Evolutionary conservation across 2,888 invertebrate species (phyloP), one percentile per base, ranked within the genome.

Genomic region (Agriopis leucophaearia): DNA sequence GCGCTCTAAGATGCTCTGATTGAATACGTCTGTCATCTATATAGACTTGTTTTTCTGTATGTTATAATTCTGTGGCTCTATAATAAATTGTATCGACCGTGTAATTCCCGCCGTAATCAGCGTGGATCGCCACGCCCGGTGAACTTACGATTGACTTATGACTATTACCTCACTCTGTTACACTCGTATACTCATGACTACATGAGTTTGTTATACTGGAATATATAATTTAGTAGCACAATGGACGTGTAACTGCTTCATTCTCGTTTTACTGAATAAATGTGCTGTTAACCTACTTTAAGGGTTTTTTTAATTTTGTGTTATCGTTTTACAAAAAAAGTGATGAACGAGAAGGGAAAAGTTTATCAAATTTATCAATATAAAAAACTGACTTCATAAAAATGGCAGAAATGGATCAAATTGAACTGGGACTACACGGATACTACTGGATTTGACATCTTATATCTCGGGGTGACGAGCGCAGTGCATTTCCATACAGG

Each of bases 61-160:
- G 4, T 8, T 52, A 16, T 13, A 1, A 10, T n/a, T 35, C 16
- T 16, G 13, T 9, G 12, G 38, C n/a, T 16, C 38, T 27, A 54
- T 38, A 13, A 55, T 66, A 61, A 60, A 55, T 66, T 27, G 38
- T 60, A 64, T 15, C 10, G 54, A 35, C 47, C 27, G 66, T 40
- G 59, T 61, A 62, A 57, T 70, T 72, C 66, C 60, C 72, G 63
- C 60, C 45, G 70, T 63, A 66, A 70, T 66, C 67, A 66, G 51
- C 68, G 63, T 65, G 71, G 45, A 69, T 68, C 68, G 69, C 69
- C 72, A 71, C 75, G 72, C 72, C 66, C 61, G 57, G 18, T 68
- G 69, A 75, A 71, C 72, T 65, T 66, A 64, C 50, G 64, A 68
- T 70, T 64, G 70, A 66, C 64, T 62, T 67, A 69, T 45, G 66